These are phyloP conservation scores for Antedon bifida DNA, from an alignment of 35 echinoderm and acorn worm species.

Conservation along the genomic window DNA sequence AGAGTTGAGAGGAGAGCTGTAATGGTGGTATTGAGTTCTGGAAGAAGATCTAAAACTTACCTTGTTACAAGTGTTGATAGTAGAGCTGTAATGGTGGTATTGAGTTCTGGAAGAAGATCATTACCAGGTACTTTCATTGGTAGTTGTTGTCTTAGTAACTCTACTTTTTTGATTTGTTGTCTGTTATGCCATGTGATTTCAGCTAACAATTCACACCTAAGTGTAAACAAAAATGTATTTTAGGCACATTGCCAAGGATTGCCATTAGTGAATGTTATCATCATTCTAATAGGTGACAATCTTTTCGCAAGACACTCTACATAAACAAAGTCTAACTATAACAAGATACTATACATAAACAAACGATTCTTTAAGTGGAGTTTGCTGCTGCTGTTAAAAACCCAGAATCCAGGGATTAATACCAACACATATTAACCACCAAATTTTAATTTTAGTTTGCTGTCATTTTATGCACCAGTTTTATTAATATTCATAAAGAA, in stretches of 20 bases:
- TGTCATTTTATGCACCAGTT: too few relatives aligned
- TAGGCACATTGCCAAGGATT: neutral
- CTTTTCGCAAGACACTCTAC: neutral
- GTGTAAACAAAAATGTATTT: neutral
- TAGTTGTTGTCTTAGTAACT: conserved; percentile 68
- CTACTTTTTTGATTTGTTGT: conserved; percentile 87
- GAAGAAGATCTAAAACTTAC: too few relatives aligned
- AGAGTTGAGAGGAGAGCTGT: conserved; percentile 77
- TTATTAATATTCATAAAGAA: too few relatives aligned
- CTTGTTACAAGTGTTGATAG: conserved; percentile 88
- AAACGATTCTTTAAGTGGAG: too few relatives aligned
- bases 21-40: conserved; percentile 62
- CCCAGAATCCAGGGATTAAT: too few relatives aligned
- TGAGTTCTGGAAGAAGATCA: conserved; percentile 60
- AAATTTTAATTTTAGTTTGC: too few relatives aligned
- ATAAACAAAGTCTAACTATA: neutral
- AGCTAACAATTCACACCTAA: conserved; percentile 88
- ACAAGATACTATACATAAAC: neutral
- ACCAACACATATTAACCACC: too few relatives aligned
- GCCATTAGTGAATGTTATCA: neutral
- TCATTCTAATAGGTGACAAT: neutral
- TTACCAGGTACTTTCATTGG: conserved; percentile 58
- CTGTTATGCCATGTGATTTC: conserved; percentile 92
- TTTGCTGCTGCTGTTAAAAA: too few relatives aligned
- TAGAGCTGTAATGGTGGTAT: conserved; percentile 70